Evolutionary conservation across 1,140 invertebrate species (phyloP), one percentile per base, ranked within the genome.

Genomic region (Camponotus pennsylvanicus): DNA sequence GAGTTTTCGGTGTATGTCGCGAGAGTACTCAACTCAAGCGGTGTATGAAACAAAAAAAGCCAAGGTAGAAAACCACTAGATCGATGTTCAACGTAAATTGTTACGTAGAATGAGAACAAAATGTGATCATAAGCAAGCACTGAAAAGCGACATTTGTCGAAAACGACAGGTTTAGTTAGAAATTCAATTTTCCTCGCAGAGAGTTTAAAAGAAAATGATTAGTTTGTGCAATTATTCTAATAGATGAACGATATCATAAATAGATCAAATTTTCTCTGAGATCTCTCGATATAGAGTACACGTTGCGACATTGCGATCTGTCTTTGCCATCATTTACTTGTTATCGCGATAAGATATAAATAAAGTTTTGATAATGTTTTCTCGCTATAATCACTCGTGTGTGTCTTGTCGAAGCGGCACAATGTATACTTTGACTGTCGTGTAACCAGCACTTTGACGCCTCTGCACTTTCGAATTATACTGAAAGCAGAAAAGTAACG

Each of bases 401-500:
- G 85, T 89, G 79, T 90, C 89, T 90, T 90, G 89, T 89, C 88
- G 85, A 90, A 90, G 89, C 76, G 76, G 86, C 86, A 70, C 77
- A 90, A 90, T 88, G 84, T 86, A 90, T 86, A 88, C 69, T 89
- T 88, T 88, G 89, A 82, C 40, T 88, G 87, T 90, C 86, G 87
- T 86, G 66, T 86, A 90, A 90, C 89, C 89, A 88, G 89, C 89
- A 83, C 73, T 87, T 88, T 86, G 86, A 90, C 88, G 78, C 83
- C 89, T 83, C 80, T 90, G 84, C 87, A 69, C 70, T 86, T 91
- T 91, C 57, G 89, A 88, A 90, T 91, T 90, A 91, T 88, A 91
- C 89, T 91, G 90, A 91, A 91, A 91, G 90, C 90, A 90, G 90
- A 90, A 91, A 90, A 89, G 83, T 84, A 91, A 91, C 86, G 78